Evolutionary conservation across 2,888 invertebrate genomes (phyloP), one percentile per base, ranked within the genome.

Genomic region (Caenorhabditis sp.): DNA sequence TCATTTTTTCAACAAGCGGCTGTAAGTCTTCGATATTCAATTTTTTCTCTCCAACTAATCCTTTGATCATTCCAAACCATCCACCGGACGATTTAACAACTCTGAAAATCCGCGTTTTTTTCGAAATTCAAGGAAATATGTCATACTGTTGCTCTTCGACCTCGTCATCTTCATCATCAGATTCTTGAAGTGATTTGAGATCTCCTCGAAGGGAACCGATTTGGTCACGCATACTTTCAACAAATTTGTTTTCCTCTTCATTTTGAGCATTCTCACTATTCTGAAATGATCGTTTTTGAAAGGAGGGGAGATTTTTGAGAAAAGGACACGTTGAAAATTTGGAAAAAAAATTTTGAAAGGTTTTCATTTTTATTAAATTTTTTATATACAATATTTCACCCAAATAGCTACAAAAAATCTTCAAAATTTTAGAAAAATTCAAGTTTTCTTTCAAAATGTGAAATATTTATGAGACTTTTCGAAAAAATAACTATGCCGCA

Each of bases 1-100:
- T 93, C 90, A 99, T 91, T 89, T 96, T 95, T 60, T 96, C 96
- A 83, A 99, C 89, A 24, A 92, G 93, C 0, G 95, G 93, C 61
- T 91, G 91, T 91, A 99, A 92, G 78, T 93, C 93, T 51, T 92
- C 92, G 1, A 91, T 90, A 0, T 93, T 92, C 67, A 99, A 90
- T 53, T 93, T 93, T 89, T 97, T 97, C 1, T 89, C 89, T 27
- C 89, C 89, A n/a, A 90, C 89, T 62, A 90, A 82, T 63, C 88
- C 92, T 90, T 92, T 93, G 88, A 97, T 94, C 86, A 95, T 92
- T 43, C 93, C 93, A 87, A 95, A 93, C 91, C 95, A 87, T 31
- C 87, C 85, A 4, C 74, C 77, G 23, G 71, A 59, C 17, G 63
- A 72, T 23, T 79, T 76, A 12, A 81, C 70, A 36, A 77, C 72